Conservation (phyloP, 2,888 invertebrate species). For the Pemphredon lugubris region DNA sequence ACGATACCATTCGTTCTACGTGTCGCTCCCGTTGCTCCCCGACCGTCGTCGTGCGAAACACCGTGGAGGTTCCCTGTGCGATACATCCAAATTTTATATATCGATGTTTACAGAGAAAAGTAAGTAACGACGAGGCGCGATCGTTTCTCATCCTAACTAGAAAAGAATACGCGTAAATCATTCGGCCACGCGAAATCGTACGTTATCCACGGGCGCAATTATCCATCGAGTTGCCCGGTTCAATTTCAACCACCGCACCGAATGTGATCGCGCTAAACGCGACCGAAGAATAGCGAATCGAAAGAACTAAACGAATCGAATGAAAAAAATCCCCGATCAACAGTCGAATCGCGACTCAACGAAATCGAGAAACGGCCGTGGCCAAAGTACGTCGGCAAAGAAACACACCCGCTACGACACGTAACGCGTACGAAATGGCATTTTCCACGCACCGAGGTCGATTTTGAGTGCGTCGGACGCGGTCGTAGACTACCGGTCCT, state of each 20-base stretch:
- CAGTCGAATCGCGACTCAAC: too few relatives aligned
- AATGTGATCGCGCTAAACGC: too few relatives aligned
- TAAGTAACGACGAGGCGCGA: slow-evolving; percentile 45
- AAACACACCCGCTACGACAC: neutral
- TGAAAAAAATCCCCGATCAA: too few relatives aligned
- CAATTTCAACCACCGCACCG: too few relatives aligned
- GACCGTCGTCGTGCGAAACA: neutral
- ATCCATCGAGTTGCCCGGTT: slow-evolving; percentile 37
- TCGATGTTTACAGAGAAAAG: slow-evolving; percentile 35
- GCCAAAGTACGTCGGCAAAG: too few relatives aligned
- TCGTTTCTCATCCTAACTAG: slow-evolving; percentile 31
- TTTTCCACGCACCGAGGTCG: too few relatives aligned
- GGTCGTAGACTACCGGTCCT: slow-evolving; percentile 61
- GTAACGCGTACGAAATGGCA: too few relatives aligned
- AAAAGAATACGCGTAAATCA: slow-evolving; percentile 42
- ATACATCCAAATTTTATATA: slow-evolving; percentile 35
- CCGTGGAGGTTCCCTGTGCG: neutral
- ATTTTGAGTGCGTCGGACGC: slow-evolving; percentile 15
- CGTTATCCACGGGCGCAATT: neutral
- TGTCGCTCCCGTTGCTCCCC: slow-evolving; percentile 20
- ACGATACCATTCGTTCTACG: slow-evolving; percentile 52
- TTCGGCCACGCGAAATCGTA: slow-evolving; percentile 25
- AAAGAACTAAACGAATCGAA: too few relatives aligned
- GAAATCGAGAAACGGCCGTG: too few relatives aligned
- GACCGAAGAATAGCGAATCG: too few relatives aligned